Evolutionary conservation across 2,113 vertebrate genomes (phyloP).

Genomic region (Chaenogobius annularis): DNA sequence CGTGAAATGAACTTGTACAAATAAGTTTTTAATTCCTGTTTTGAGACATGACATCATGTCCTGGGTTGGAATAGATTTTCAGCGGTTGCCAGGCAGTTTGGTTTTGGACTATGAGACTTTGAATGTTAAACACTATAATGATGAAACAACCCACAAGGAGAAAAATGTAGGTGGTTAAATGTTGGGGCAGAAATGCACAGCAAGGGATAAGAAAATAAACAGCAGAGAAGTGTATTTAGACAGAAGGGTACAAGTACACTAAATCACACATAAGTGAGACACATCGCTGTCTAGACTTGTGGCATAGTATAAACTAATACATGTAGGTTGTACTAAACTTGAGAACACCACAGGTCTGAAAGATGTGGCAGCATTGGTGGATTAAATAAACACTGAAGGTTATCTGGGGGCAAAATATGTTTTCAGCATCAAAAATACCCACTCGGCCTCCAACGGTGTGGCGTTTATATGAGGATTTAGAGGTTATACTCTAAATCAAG

Average conservation of each 20-base stretch:
- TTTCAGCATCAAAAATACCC: conserved; percentile 33
- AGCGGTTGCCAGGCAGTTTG: conserved; percentile 21
- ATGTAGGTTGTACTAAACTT: conserved; percentile 15
- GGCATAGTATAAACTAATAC: conserved; percentile 16
- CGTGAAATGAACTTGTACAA: neutral
- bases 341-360: conserved; percentile 18
- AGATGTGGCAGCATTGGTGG: conserved; percentile 37
- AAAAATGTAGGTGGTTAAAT: conserved; percentile 27
- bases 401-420: conserved; percentile 33
- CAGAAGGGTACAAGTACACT: conserved; percentile 12
- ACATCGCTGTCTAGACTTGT: conserved; percentile 19
- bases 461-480: neutral
- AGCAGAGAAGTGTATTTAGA: conserved; percentile 35
- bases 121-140: conserved; percentile 25
- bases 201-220: conserved; percentile 52
- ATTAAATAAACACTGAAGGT: conserved; percentile 34
- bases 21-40: neutral
- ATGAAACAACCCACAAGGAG: conserved; percentile 35
- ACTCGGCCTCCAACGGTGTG: neutral
- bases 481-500: neutral
- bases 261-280: conserved; percentile 3
- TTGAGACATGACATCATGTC: conserved; percentile 52
- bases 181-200: conserved; percentile 16
- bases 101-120: conserved; percentile 34
- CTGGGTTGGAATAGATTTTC: conserved; percentile 36